Conservation (phyloP, 2,113 vertebrate genomes). For the Pteropus alecto region DNA sequence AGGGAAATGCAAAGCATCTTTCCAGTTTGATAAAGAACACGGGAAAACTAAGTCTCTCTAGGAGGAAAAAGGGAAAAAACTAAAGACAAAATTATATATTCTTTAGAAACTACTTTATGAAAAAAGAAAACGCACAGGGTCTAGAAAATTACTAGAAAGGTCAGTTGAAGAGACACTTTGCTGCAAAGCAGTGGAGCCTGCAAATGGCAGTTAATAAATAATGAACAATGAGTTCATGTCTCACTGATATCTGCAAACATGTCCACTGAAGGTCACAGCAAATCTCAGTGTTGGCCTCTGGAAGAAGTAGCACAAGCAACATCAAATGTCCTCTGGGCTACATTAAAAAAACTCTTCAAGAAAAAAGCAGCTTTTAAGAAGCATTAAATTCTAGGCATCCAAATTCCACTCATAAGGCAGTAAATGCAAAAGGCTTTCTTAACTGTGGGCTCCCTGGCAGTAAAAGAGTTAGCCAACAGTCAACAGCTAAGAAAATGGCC, state of each 20-base stretch:
- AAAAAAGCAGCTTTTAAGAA: background rate
- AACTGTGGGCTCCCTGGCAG: background rate
- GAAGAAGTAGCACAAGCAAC: background rate
- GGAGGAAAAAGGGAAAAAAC: background rate
- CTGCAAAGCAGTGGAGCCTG: background rate
- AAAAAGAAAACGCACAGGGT: background rate
- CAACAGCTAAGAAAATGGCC: background rate
- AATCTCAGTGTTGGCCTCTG: background rate
- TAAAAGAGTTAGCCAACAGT: background rate
- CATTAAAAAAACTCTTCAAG: background rate
- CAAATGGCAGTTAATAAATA: background rate
- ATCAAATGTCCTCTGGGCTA: background rate
- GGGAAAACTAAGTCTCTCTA: background rate
- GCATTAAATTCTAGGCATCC: background rate
- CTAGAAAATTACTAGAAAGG: background rate
- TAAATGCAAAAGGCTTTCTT: background rate
- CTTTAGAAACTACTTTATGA: background rate
- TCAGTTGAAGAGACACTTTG: background rate
- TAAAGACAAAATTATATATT: background rate
- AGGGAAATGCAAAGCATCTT: background rate
- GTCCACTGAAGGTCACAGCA: background rate
- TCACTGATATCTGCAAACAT: background rate
- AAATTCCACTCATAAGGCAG: background rate
- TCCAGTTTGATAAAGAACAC: background rate
- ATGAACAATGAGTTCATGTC: background rate